Conservation (phyloP, 1,140 invertebrate species). For the Cyrtorhinus lividipennis region DNA sequence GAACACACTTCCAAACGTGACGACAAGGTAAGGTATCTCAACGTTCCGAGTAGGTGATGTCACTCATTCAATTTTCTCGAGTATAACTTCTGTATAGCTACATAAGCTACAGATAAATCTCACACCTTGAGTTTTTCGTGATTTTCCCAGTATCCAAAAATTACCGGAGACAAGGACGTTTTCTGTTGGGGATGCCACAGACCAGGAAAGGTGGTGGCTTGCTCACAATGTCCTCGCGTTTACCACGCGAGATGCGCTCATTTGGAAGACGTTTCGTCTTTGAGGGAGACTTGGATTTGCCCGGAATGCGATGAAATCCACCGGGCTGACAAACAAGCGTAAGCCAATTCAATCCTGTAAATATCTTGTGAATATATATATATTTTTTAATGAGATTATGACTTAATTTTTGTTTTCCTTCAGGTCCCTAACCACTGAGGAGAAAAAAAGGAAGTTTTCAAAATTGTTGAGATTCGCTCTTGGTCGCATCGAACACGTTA, state of each 20-base stretch:
- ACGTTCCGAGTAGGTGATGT: too few species aligned
- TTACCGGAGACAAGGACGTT: constrained; percentile 15
- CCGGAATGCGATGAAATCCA: constrained; percentile 69
- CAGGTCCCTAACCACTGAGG: constrained; percentile 30
- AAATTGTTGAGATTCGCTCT: constrained; percentile 58
- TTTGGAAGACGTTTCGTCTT: constrained; percentile 35
- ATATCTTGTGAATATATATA: too few species aligned
- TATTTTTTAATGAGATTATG: neutral
- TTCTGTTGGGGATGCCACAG: constrained; percentile 75
- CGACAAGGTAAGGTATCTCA: too few species aligned
- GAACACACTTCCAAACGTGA: too few species aligned
- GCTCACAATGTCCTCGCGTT: constrained; percentile 69
- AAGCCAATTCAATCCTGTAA: constrained; percentile 27
- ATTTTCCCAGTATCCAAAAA: constrained; percentile 12
- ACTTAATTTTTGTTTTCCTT: constrained; percentile 19
- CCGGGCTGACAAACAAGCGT: constrained; percentile 60
- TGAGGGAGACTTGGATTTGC: constrained; percentile 57
- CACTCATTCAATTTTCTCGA: too few species aligned
- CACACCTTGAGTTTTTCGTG: too few species aligned
- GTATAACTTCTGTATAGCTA: too few species aligned
- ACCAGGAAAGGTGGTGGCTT: constrained; percentile 45
- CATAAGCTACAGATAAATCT: too few species aligned
- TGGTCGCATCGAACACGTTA: constrained; percentile 51
- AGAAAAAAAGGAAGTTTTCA: constrained; percentile 55
- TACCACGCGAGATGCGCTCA: constrained; percentile 67